Evolutionary conservation across 2,113 vertebrate genomes (phyloP).

Genomic region (Lonchura striata): DNA sequence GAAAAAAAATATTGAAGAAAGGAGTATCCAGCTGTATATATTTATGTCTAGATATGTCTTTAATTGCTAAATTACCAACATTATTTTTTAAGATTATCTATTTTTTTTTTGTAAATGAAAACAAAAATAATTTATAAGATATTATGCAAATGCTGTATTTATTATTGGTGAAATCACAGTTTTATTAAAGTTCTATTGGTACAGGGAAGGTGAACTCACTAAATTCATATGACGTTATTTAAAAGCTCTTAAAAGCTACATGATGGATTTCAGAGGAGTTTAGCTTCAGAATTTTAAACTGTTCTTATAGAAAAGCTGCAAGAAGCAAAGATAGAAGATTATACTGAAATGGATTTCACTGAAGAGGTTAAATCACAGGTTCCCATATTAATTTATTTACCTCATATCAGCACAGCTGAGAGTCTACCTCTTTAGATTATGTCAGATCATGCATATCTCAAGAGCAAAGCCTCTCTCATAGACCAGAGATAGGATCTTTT

Average conservation of each 20-base stretch:
- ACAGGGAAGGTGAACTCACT: not conserved
- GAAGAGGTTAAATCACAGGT: not conserved
- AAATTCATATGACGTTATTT: not conserved
- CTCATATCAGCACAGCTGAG: not conserved
- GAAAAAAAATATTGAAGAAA: not conserved
- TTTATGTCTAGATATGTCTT: not conserved
- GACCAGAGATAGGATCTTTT: not conserved
- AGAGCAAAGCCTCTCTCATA: not conserved
- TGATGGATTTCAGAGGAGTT: not conserved
- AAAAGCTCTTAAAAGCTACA: not conserved
- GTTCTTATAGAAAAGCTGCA: not conserved
- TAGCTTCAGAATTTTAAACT: not conserved
- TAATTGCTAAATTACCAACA: not conserved
- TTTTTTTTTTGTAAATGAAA: not conserved
- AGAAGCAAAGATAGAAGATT: not conserved
- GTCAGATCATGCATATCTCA: not conserved
- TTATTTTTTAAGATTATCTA: not conserved
- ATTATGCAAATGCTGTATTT: not conserved
- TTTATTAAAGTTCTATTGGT: not conserved
- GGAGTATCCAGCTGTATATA: not conserved
- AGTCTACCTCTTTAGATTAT: not conserved
- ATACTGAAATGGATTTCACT: not conserved
- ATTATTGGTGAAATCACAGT: not conserved
- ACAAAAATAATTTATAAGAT: not conserved
- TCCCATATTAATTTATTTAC: conserved; percentile 1